Conservation (phyloP, 2,888 invertebrate species). For the Napeogenes sylphis region DNA sequence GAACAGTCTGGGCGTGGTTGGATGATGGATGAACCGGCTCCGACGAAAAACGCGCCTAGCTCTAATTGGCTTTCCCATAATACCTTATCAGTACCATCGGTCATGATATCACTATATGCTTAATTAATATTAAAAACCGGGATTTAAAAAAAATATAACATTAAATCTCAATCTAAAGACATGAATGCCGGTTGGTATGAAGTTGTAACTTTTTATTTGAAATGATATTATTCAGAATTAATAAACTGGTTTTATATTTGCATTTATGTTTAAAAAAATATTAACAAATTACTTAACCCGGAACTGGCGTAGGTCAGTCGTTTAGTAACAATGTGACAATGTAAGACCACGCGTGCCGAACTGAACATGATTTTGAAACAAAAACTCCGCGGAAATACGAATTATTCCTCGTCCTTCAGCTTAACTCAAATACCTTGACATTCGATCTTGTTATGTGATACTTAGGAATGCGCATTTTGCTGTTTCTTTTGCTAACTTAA, state of each 20-base stretch:
- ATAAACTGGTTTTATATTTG: too few relatives aligned
- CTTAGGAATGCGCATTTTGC: not conserved
- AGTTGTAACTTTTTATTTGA: conserved; percentile 29
- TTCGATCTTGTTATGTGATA: not conserved
- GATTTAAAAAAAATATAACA: conserved; percentile 8
- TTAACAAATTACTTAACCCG: conserved; percentile 60
- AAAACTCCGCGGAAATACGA: conserved; percentile 63
- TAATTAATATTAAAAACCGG: conserved; percentile 2
- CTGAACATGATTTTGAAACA: conserved; percentile 66
- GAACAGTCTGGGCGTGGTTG: conserved; percentile 53
- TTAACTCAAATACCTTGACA: not conserved
- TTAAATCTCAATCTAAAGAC: conserved; percentile 4
- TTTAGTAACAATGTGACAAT: conserved; percentile 54
- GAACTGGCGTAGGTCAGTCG: conserved; percentile 53
- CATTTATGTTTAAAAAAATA: conserved; percentile 37
- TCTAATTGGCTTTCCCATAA: conserved; percentile 64
- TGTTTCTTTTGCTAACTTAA: not conserved
- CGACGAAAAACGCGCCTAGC: conserved; percentile 65
- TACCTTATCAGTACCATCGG: conserved; percentile 48
- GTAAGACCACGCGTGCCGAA: conserved; percentile 55
- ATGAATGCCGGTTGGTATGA: not conserved
- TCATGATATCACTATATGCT: not conserved
- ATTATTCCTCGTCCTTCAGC: conserved; percentile 58
- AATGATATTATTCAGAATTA: too few relatives aligned
- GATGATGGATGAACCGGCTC: conserved; percentile 64